These are phyloP conservation scores for Piaya cayana DNA, from an alignment of 2,113 vertebrate species.

Conservation along the genomic window DNA sequence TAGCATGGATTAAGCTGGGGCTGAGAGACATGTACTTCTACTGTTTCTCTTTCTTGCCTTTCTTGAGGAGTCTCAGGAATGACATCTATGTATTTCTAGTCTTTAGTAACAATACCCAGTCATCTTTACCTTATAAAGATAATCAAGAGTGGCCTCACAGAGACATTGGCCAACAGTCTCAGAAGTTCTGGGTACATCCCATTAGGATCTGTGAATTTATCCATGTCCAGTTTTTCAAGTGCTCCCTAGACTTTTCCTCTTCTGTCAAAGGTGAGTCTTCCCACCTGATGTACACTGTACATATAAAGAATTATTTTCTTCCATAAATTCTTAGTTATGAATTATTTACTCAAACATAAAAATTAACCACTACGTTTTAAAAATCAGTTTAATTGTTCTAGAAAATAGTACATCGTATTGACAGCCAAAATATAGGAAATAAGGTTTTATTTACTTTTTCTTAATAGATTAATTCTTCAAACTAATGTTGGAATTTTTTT, in stretches of 20 bases:
- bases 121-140: background rate
- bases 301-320: background rate
- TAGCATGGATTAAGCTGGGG: background rate
- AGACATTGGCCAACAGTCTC: background rate
- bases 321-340: background rate
- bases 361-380: background rate
- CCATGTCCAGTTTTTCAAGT: background rate
- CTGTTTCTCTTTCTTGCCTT: background rate
- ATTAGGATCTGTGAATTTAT: background rate
- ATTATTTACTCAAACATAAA: background rate
- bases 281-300: background rate
- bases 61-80: background rate
- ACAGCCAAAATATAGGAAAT: background rate
- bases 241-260: background rate
- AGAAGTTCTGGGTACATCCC: background rate
- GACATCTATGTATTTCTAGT: background rate
- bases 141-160: background rate
- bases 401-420: background rate
- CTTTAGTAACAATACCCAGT: background rate
- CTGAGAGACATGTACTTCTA: background rate
- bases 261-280: background rate
- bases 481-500: background rate
- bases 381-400: background rate
- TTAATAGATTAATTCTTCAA: background rate
- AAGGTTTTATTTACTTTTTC: background rate